Percentiles rank a stretch among this genome's conserved stretches.
phyloP scores from a whole-genome alignment of 2,797 vertebrate genomes.

The Acrossocheilus wenchowensis region DNA sequence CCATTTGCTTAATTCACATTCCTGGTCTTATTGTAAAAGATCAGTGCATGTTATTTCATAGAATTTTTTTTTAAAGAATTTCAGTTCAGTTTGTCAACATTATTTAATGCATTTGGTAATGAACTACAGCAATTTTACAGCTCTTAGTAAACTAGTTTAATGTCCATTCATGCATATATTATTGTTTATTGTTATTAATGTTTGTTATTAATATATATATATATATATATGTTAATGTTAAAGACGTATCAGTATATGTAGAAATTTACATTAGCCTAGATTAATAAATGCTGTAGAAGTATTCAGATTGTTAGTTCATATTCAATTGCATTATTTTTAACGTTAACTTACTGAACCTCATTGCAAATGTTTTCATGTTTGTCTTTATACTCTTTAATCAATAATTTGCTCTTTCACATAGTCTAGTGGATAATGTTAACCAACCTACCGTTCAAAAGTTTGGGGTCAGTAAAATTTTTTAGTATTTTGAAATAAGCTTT shows the following conservation, averaged over 20 bases:
- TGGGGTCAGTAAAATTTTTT: not conserved
- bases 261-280: not conserved
- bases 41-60: not conserved
- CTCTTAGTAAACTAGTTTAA: not conserved
- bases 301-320: not conserved
- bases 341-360: not conserved
- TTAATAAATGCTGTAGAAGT: not conserved
- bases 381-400: not conserved
- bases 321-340: not conserved
- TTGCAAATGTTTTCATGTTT: not conserved
- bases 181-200: not conserved
- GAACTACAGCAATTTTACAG: not conserved
- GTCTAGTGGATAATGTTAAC: not conserved
- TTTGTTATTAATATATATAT: not conserved
- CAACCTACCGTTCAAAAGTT: not conserved
- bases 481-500: not conserved
- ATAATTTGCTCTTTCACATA: not conserved
- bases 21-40: not conserved
- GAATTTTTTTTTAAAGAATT: not conserved
- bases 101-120: slow-evolving; percentile 5
- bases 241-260: not conserved
- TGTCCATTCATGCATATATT: not conserved
- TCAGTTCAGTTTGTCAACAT: not conserved
- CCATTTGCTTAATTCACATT: not conserved
- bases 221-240: not conserved